These are phyloP conservation scores for Nycteola revayana DNA, from an alignment of 2,888 invertebrate species.

Conservation along the genomic window DNA sequence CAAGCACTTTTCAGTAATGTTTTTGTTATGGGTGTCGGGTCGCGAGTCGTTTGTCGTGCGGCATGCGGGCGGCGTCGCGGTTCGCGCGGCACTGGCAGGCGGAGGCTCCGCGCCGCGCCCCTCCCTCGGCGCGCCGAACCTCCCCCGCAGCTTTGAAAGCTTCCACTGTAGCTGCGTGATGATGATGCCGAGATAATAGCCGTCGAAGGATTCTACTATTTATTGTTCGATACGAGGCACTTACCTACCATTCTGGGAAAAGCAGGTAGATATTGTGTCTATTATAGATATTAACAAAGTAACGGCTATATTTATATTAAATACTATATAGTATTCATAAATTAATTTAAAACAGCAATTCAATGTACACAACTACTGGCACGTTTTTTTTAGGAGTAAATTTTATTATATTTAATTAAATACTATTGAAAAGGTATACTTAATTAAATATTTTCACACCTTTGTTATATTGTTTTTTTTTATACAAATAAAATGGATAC, in stretches of 20 bases:
- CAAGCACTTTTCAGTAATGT: constrained; percentile 63
- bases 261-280: constrained; percentile 21
- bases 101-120: constrained; percentile 69
- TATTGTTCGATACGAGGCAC: constrained; percentile 71
- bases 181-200: constrained; percentile 78
- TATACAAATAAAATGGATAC: too few relatives aligned
- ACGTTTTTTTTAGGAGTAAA: too few relatives aligned
- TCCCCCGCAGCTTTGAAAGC: constrained; percentile 71
- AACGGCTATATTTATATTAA: too few relatives aligned
- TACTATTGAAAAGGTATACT: too few relatives aligned
- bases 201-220: constrained; percentile 75
- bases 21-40: constrained; percentile 56
- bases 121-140: constrained; percentile 50
- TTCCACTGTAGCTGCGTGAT: constrained; percentile 70
- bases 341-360: too few relatives aligned
- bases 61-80: constrained; percentile 66
- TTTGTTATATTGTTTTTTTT: too few relatives aligned
- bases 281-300: too few relatives aligned
- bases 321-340: too few relatives aligned
- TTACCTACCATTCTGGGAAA: constrained; percentile 57
- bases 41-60: constrained; percentile 41
- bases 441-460: too few relatives aligned
- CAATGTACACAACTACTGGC: too few relatives aligned
- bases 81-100: constrained; percentile 73
- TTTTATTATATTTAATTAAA: too few relatives aligned